Percentiles rank a stretch among this genome's conserved stretches.
Conservation (phyloP, 2,797 vertebrate genomes). For the Lepus townsendii region DNA sequence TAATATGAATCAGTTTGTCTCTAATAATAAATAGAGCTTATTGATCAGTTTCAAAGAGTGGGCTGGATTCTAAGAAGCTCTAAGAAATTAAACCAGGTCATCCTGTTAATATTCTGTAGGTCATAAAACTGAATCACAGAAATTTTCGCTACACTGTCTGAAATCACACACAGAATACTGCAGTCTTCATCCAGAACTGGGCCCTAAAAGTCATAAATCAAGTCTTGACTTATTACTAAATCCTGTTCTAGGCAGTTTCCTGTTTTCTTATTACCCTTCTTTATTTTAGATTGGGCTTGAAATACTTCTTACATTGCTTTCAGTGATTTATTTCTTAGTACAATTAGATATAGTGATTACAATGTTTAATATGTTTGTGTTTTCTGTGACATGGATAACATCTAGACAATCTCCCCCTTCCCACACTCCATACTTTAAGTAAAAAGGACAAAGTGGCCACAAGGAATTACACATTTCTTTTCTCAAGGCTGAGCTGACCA, state of each 20-base stretch:
- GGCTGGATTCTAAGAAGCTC: not conserved
- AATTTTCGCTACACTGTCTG: conserved; percentile 5
- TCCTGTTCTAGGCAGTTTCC: conserved; percentile 76
- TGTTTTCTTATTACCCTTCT: conserved; percentile 79
- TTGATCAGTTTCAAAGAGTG: not conserved
- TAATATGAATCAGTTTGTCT: not conserved
- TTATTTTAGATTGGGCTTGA: conserved; percentile 77
- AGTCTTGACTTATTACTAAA: conserved; percentile 73
- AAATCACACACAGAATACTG: conserved; percentile 11
- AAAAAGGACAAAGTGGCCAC: not conserved
- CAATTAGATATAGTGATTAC: conserved; percentile 72
- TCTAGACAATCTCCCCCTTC: conserved; percentile 42
- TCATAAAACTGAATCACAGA: conserved; percentile 32
- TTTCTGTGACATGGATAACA: conserved; percentile 63
- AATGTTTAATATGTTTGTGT: conserved; percentile 55
- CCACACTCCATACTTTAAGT: conserved; percentile 31
- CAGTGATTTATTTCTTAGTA: conserved; percentile 77
- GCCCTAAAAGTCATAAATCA: conserved; percentile 58
- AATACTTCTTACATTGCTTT: conserved; percentile 74
- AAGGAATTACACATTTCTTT: not conserved
- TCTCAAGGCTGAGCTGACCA: conserved; percentile 17
- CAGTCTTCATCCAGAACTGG: not conserved
- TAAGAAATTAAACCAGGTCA: not conserved
- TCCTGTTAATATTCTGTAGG: not conserved
- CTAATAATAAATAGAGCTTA: not conserved